These are phyloP conservation scores for Tipula helvola DNA, from an alignment of 2,888 invertebrate species.

Conservation along the genomic window DNA sequence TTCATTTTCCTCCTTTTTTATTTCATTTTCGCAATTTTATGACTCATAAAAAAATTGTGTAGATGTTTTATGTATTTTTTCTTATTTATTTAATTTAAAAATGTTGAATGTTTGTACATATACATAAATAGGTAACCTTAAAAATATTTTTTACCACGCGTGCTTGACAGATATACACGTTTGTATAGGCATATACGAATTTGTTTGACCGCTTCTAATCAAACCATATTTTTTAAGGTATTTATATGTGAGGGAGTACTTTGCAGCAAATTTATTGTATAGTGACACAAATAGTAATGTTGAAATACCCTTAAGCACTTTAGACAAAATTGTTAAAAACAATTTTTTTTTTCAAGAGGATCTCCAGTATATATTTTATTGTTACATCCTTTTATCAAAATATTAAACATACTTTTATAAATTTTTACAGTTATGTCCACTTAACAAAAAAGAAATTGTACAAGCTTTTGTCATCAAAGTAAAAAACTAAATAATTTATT, in stretches of 20 bases:
- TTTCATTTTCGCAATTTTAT: neutral
- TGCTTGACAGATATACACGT: neutral
- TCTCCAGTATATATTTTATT: neutral
- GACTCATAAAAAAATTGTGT: neutral
- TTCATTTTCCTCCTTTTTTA: neutral
- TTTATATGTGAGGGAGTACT: neutral
- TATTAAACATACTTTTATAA: neutral
- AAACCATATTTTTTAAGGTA: neutral
- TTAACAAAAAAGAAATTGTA: neutral
- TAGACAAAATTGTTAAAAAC: neutral
- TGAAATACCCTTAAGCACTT: neutral
- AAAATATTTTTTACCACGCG: neutral
- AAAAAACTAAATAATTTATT: neutral
- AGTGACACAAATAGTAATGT: neutral
- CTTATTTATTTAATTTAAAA: neutral
- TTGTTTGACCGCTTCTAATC: neutral
- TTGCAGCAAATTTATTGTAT: neutral
- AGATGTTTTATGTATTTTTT: neutral
- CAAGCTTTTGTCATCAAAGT: neutral
- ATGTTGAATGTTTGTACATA: neutral
- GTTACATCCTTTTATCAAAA: neutral
- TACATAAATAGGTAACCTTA: neutral
- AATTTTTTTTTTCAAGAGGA: neutral
- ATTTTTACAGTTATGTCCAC: neutral
- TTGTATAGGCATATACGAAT: neutral